Conservation (phyloP, 1,140 invertebrate species). For the Dreissena rostriformis region DNA sequence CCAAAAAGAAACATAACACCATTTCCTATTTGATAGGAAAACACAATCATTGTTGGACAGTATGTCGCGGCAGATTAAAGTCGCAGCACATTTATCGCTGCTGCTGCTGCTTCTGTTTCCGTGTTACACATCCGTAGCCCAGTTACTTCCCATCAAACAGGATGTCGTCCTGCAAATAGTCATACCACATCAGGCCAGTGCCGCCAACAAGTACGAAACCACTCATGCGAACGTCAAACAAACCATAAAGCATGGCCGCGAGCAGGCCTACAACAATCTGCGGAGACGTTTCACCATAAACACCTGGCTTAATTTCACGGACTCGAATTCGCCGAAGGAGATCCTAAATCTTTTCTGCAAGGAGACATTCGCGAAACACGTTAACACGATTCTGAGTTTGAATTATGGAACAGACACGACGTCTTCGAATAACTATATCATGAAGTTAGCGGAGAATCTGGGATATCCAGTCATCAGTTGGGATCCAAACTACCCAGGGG, state of each 20-base stretch:
- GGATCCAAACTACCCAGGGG: conserved; percentile 52
- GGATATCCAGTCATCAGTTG: conserved; percentile 56
- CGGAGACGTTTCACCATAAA: conserved; percentile 14
- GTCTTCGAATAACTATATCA: conserved; percentile 51
- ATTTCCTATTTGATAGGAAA: too few species aligned
- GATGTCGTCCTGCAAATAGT: conserved; percentile 47
- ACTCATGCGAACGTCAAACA: conserved; percentile 16
- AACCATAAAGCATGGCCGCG: conserved; percentile 38
- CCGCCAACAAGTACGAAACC: conserved; percentile 6
- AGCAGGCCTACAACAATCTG: conserved; percentile 21
- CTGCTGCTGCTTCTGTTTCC: not conserved
- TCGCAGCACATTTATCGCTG: too few species aligned
- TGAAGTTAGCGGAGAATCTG: conserved; percentile 39
- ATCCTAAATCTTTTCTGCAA: conserved; percentile 48
- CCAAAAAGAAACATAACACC: not conserved
- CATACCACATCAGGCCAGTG: conserved; percentile 12
- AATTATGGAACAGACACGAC: conserved; percentile 31
- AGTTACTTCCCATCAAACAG: not conserved
- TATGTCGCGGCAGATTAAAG: too few species aligned
- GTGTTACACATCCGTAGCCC: too few species aligned
- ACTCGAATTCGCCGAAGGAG: conserved; percentile 25
- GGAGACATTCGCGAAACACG: conserved; percentile 37
- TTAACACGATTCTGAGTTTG: conserved; percentile 42
- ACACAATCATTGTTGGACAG: too few species aligned
- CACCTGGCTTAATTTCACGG: conserved; percentile 46